Evolutionary conservation across 2,797 vertebrate species (phyloP), one percentile per base, ranked within the genome.

Genomic region (Lateolabrax maculatus): DNA sequence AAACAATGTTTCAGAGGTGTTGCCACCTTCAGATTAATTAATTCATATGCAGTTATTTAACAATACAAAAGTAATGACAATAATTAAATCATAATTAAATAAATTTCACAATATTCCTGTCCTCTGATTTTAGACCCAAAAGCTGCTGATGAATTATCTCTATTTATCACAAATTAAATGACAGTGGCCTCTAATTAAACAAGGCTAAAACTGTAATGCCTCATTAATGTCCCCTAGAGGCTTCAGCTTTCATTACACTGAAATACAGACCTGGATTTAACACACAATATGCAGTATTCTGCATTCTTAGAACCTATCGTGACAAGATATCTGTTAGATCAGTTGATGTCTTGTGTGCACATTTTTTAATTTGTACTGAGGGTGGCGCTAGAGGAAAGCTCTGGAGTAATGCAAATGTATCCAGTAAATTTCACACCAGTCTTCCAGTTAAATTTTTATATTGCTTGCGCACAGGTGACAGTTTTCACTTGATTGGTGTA

Each of bases 1-100:
- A 80, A 53, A 76, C 69, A 12, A 53, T 66, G 51, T 69, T 67
- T 77, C 27, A 25, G 64, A 69, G 66, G 53, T 62, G 64, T 66
- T 65, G 41, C 61, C 75, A 68, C 77, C 65, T 73, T 53, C 16
- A 3, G 67, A 73, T 72, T 75, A 71, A 6, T 2, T 62, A 55
- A 27, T 49, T 57, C 52, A 71, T 71, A 74, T 67, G 37, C 25
- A 41, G 34, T 58, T 56, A 66, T 75, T 84, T 44, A 78, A 44
- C 6, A 6, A 58, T n/a, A 43, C 21, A 63, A 41, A 44, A 65
- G 31, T 44, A 39, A 62, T 62, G 16, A 49, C 18, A 43, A 31
- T 11, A 55, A 64, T 71, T 13, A 53, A 67, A 67, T 57, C 6
- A 55, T 39, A 9, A 79, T 55, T 29, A 52, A 27, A 37, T 43